A percentile compares a stretch with the other conserved stretches of the same genome.
phyloP scores from a whole-genome alignment of 2,888 invertebrate genomes.

The Orthosia incerta region DNA sequence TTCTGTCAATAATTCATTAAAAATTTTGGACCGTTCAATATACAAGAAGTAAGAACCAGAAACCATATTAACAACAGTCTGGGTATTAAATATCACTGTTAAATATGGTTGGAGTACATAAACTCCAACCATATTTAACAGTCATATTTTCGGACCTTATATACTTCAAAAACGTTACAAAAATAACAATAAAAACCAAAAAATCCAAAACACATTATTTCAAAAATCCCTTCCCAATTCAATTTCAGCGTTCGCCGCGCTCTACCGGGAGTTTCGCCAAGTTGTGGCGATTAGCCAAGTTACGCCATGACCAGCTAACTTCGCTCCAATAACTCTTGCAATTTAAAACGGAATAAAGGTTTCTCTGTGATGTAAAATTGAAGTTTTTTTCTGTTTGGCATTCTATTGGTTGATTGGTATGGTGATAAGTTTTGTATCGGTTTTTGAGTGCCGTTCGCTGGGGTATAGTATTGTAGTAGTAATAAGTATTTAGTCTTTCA shows the following conservation, averaged over 20 bases:
- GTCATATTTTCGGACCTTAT: no score
- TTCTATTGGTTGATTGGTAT: conserved; percentile 11
- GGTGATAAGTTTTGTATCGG: conserved; percentile 22
- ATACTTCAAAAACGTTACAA: background rate
- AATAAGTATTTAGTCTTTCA: no score
- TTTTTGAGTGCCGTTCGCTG: background rate
- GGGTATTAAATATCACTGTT: no score
- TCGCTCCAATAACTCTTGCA: conserved; percentile 39
- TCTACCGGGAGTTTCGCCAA: conserved; percentile 23
- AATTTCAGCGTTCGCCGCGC: conserved; percentile 21
- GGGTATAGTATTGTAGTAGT: no score
- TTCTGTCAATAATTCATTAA: no score
- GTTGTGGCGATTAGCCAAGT: conserved; percentile 54
- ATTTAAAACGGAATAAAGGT: conserved; percentile 31
- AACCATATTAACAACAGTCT: no score
- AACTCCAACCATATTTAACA: no score
- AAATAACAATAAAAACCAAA: background rate
- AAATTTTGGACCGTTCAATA: no score
- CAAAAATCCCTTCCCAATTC: conserved; percentile 10
- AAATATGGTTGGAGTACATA: no score
- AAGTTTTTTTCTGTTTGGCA: conserved; percentile 36
- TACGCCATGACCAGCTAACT: conserved; percentile 28
- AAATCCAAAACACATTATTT: conserved; percentile 8
- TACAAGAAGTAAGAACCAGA: no score
- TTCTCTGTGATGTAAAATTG: conserved; percentile 33